A percentile compares a stretch with the other conserved stretches of the same genome.
Conservation (phyloP, 2,888 invertebrate species). For the Nymphalis urticae region DNA sequence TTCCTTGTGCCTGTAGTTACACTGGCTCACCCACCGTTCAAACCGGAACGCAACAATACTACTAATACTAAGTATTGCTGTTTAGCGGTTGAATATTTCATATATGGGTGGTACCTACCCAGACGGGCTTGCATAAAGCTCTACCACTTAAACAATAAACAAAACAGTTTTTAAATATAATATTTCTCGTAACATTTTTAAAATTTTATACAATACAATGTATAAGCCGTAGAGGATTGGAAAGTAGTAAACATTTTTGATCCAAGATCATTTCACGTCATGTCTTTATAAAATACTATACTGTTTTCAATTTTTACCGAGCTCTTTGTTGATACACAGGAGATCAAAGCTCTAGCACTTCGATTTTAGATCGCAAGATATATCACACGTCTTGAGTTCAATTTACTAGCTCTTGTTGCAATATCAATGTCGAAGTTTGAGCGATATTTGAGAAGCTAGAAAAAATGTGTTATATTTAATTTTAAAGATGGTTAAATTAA, state of each 20-base stretch:
- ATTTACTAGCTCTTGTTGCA: slow-evolving; percentile 2
- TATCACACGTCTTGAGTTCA: slow-evolving; percentile 1
- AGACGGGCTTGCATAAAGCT: no score
- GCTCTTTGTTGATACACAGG: slow-evolving; percentile 10
- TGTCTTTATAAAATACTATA: slow-evolving; percentile 24
- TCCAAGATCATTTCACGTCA: slow-evolving; percentile 26
- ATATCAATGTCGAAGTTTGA: neutral
- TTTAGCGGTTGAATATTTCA: no score
- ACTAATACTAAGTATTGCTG: no score
- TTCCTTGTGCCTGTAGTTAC: no score
- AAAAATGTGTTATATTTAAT: neutral
- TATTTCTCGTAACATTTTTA: no score
- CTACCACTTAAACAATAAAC: no score
- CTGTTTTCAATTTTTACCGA: slow-evolving; percentile 29
- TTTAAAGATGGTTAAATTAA: no score
- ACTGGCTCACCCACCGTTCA: no score
- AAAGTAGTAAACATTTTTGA: slow-evolving; percentile 25
- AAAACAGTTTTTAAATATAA: no score
- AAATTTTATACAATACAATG: slow-evolving; percentile 3
- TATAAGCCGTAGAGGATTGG: slow-evolving; percentile 25
- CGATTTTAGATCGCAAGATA: slow-evolving; percentile 6
- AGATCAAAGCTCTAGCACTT: neutral
- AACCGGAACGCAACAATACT: no score
- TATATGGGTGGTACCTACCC: no score
- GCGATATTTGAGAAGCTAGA: no score